A percentile compares a stretch with the other conserved stretches of the same genome.
These are phyloP conservation scores for Sprattus sprattus DNA, from an alignment of 2,113 vertebrate species.

Conservation along the genomic window DNA sequence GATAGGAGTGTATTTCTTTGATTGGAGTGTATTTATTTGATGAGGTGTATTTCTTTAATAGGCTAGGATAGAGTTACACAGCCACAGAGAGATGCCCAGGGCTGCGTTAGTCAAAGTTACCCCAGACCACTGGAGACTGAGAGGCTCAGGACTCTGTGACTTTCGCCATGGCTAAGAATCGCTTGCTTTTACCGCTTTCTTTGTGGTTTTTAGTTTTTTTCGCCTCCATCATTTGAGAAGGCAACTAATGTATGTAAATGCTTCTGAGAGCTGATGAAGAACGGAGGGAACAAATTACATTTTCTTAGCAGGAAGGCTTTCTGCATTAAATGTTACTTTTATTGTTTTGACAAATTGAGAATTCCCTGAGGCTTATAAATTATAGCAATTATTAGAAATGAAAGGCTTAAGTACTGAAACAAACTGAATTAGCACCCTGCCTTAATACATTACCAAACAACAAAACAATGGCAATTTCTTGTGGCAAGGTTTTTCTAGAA, in stretches of 20 bases:
- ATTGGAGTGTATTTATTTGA: background rate
- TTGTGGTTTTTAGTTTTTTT: background rate
- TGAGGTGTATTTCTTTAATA: background rate
- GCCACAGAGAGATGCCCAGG: background rate
- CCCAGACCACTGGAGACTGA: no score
- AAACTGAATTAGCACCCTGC: no score
- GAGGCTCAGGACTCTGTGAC: no score
- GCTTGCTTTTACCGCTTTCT: background rate
- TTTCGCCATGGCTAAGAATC: no score
- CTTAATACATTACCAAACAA: no score
- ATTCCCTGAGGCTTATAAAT: background rate
- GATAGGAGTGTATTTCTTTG: no score
- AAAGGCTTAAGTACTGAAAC: no score
- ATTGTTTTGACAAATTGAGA: background rate
- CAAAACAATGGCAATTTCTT: background rate
- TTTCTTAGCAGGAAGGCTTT: background rate
- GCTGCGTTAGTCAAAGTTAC: no score
- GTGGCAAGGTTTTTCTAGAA: background rate
- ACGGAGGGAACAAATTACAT: background rate
- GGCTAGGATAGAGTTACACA: background rate
- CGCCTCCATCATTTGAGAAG: background rate
- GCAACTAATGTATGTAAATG: background rate
- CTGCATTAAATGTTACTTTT: background rate
- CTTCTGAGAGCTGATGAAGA: background rate
- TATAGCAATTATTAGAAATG: no score